Evolutionary conservation across 2,888 invertebrate species (phyloP).

Genomic region (Epistrophe grossulariae): DNA sequence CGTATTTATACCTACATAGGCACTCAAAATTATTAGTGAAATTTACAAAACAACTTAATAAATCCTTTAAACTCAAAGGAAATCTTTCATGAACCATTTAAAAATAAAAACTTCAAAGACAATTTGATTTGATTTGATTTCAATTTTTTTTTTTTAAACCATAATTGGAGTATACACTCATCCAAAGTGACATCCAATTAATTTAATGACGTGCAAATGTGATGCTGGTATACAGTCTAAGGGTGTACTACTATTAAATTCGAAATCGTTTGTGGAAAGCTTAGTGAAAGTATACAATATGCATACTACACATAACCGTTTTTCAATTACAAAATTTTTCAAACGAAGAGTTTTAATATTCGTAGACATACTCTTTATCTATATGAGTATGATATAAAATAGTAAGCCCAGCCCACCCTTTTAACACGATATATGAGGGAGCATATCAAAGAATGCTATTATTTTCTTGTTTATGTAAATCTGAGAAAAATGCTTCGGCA

Average conservation of each 20-base stretch:
- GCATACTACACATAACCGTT: background rate
- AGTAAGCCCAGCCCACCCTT: background rate
- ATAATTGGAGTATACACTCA: conserved; percentile 43
- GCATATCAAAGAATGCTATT: background rate
- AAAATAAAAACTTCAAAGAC: conserved; percentile 18
- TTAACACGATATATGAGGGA: background rate
- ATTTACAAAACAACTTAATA: background rate
- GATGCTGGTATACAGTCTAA: background rate
- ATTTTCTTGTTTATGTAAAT: background rate
- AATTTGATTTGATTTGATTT: background rate
- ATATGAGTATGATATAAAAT: background rate
- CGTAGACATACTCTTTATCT: background rate
- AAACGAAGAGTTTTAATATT: background rate
- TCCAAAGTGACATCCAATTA: conserved; percentile 45
- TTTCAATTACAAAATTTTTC: conserved; percentile 7
- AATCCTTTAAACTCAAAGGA: background rate
- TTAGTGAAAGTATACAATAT: background rate
- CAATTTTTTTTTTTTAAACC: conserved; percentile 1
- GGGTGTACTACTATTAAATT: background rate
- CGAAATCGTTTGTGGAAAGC: conserved; percentile 13
- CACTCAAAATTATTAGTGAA: background rate
- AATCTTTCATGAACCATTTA: background rate
- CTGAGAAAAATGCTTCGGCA: too few species aligned
- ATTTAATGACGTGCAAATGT: conserved; percentile 39
- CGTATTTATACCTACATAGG: background rate